phyloP scores from a whole-genome alignment of 2,797 vertebrate species.

The Galagoides demidoff region DNA sequence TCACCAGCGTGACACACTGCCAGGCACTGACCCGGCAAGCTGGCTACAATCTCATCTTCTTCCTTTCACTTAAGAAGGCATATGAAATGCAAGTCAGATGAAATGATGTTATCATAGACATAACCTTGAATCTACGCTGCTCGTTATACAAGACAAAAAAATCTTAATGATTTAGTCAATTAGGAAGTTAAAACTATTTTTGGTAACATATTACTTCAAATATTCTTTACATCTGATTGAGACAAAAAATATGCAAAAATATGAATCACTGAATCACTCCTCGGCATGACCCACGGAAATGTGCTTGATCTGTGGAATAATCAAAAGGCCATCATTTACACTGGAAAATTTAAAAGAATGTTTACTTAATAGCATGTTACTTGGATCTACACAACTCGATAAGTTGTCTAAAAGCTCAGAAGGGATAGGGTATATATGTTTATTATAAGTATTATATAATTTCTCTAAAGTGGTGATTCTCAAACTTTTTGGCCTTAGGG shows the following conservation, averaged over 20 bases:
- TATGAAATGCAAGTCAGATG: not conserved
- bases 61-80: not conserved
- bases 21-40: not conserved
- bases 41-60: not conserved
- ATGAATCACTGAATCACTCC: not conserved
- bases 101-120: not conserved
- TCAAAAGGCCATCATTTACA: not conserved
- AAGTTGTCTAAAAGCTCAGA: not conserved
- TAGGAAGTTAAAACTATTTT: not conserved
- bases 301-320: not conserved
- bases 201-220: not conserved
- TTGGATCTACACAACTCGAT: not conserved
- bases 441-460: not conserved
- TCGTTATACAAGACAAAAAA: slow-evolving; percentile 1
- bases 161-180: not conserved
- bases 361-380: not conserved
- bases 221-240: not conserved
- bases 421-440: not conserved
- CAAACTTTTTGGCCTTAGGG: not conserved
- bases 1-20: not conserved
- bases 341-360: not conserved
- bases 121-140: not conserved
- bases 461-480: not conserved
- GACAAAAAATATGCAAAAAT: not conserved
- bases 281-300: not conserved